phyloP scores from a whole-genome alignment of 2,797 vertebrate genomes.

The Dromococcyx pavoninus region DNA sequence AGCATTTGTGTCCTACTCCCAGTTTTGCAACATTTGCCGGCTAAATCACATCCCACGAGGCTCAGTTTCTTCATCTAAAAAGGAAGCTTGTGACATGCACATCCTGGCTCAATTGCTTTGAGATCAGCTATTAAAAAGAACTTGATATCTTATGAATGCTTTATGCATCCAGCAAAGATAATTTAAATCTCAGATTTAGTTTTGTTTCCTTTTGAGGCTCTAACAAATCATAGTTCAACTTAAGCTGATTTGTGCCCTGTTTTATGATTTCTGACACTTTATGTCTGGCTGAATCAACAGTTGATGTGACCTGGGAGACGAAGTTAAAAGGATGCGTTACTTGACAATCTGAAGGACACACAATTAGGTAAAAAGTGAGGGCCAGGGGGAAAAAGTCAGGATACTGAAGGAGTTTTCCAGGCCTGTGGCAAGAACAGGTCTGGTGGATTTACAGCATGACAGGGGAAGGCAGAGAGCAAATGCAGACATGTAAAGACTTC shows the following conservation, averaged over 20 bases:
- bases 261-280: background rate
- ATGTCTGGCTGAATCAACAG: background rate
- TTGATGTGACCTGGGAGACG: background rate
- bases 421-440: background rate
- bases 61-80: background rate
- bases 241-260: background rate
- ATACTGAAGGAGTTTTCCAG: background rate
- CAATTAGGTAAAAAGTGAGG: background rate
- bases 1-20: background rate
- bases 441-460: background rate
- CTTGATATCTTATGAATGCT: background rate
- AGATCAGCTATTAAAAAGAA: background rate
- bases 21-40: background rate
- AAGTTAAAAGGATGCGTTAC: background rate
- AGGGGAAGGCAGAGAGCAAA: background rate
- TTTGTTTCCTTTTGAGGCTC: background rate
- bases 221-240: background rate
- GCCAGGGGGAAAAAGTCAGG: accelerated
- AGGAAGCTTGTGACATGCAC: background rate
- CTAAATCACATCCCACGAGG: background rate
- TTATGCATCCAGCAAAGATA: background rate
- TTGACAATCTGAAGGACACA: background rate
- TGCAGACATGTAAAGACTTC: background rate
- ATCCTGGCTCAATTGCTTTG: background rate
- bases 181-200: background rate